These are phyloP conservation scores for Meiosimyza decipiens DNA, from an alignment of 2,888 invertebrate genomes.

Conservation along the genomic window DNA sequence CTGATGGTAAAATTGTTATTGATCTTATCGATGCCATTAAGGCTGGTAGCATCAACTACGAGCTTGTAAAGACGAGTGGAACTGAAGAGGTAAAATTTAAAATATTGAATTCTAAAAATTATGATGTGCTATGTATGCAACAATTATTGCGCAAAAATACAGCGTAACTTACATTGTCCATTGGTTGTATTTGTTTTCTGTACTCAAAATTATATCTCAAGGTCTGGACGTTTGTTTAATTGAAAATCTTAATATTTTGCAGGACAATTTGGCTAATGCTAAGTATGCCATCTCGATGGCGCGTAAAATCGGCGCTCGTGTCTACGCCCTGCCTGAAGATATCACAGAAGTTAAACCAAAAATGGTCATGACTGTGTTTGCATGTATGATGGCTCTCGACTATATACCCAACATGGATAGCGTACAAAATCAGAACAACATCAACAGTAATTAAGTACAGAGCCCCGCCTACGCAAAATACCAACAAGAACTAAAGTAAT, in stretches of 20 bases:
- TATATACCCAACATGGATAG: constrained; percentile 89
- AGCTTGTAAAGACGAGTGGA: constrained; percentile 83
- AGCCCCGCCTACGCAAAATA: constrained; percentile 36
- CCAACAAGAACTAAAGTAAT: constrained; percentile 44
- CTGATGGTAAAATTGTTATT: constrained; percentile 90
- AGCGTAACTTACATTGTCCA: too few species aligned
- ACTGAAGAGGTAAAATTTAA: constrained; percentile 78
- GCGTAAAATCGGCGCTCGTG: constrained; percentile 95
- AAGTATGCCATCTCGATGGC: constrained; percentile 99
- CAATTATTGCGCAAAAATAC: too few species aligned
- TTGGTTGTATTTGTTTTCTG: too few species aligned
- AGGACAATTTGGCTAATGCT: constrained; percentile 97
- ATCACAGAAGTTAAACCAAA: constrained; percentile 98
- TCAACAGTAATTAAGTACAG: constrained; percentile 52
- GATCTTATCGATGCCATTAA: constrained; percentile 97
- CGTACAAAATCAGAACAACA: constrained; percentile 64
- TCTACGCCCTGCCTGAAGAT: constrained; percentile 98
- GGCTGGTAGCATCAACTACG: constrained; percentile 94
- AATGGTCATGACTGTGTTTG: constrained; percentile 99
- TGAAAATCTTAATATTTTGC: constrained; percentile 56
- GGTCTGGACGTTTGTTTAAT: constrained; percentile 18
- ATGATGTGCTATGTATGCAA: not conserved
- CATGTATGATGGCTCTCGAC: constrained; percentile 98
- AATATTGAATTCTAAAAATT: not conserved
- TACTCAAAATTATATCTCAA: too few species aligned